These are phyloP conservation scores for Peromyscus nudipes DNA, from an alignment of 2,797 vertebrate genomes.

Conservation along the genomic window DNA sequence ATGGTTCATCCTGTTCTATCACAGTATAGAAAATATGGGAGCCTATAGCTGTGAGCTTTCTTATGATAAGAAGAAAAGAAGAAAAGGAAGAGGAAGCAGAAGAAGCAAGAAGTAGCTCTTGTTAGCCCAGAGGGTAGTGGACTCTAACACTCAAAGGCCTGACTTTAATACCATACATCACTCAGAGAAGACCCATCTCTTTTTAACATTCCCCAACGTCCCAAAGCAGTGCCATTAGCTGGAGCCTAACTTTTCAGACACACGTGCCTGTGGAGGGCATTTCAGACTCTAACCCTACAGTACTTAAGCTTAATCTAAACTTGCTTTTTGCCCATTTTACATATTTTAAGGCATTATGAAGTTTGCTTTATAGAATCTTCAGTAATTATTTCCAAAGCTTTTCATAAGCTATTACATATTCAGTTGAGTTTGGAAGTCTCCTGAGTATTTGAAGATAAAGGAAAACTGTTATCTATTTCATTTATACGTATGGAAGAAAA, in stretches of 20 bases:
- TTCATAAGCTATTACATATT: not conserved
- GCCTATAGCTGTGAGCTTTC: not conserved
- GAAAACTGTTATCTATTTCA: not conserved
- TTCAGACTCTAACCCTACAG: not conserved
- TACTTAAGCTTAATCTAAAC: not conserved
- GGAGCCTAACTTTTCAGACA: not conserved
- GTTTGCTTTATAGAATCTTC: not conserved
- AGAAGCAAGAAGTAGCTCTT: not conserved
- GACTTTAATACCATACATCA: not conserved
- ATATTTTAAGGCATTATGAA: not conserved
- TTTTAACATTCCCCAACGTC: not conserved
- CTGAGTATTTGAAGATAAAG: conserved; percentile 22
- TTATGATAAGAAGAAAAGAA: not conserved
- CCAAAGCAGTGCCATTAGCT: not conserved
- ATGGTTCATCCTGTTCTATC: not conserved
- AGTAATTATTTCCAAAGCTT: not conserved
- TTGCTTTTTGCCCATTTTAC: not conserved
- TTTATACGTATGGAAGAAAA: not conserved
- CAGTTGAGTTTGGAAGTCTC: not conserved
- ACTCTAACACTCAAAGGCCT: not conserved
- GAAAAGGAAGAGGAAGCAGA: not conserved
- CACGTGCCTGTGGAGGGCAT: accelerated
- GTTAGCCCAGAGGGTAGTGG: not conserved
- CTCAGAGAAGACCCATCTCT: not conserved
- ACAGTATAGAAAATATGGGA: not conserved